A percentile compares a stretch with the other conserved stretches of the same genome.
phyloP scores from a whole-genome alignment of 2,113 vertebrate species.

The Scophthalmus maximus region DNA sequence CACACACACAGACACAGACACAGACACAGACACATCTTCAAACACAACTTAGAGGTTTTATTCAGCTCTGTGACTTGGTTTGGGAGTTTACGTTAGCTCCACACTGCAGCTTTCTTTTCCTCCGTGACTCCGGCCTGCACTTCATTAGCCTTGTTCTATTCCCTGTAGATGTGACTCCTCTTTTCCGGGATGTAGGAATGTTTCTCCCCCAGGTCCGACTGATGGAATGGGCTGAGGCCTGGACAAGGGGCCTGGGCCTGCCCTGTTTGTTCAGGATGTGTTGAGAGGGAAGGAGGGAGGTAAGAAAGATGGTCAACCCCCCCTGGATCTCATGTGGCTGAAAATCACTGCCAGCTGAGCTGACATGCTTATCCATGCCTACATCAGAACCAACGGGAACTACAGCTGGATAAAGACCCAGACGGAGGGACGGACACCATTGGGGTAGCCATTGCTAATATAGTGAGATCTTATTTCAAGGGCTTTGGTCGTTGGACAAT shows the following conservation, averaged over 20 bases:
- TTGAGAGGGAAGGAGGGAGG: conserved; percentile 42
- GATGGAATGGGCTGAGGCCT: conserved; percentile 74
- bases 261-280: conserved; percentile 75
- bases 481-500: background rate
- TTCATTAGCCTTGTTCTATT: conserved; percentile 81
- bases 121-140: conserved; percentile 69
- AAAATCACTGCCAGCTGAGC: conserved; percentile 81
- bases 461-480: conserved; percentile 44
- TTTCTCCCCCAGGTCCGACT: conserved; percentile 76
- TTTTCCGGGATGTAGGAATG: conserved; percentile 79
- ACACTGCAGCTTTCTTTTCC: conserved; percentile 42
- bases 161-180: conserved; percentile 80
- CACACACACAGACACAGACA: too few species aligned
- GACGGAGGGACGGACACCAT: conserved; percentile 34
- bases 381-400: conserved; percentile 48
- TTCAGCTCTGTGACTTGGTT: conserved; percentile 24
- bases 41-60: conserved; percentile 8
- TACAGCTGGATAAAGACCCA: conserved; percentile 47
- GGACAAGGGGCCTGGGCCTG: conserved; percentile 60
- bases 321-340: conserved; percentile 55
- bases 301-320: conserved; percentile 49
- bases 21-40: background rate
- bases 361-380: conserved; percentile 55
- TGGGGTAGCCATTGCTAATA: conserved; percentile 14
- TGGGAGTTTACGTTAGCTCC: conserved; percentile 33